These are phyloP conservation scores for Hirundo rustica DNA, from an alignment of 2,797 vertebrate species.

Conservation along the genomic window DNA sequence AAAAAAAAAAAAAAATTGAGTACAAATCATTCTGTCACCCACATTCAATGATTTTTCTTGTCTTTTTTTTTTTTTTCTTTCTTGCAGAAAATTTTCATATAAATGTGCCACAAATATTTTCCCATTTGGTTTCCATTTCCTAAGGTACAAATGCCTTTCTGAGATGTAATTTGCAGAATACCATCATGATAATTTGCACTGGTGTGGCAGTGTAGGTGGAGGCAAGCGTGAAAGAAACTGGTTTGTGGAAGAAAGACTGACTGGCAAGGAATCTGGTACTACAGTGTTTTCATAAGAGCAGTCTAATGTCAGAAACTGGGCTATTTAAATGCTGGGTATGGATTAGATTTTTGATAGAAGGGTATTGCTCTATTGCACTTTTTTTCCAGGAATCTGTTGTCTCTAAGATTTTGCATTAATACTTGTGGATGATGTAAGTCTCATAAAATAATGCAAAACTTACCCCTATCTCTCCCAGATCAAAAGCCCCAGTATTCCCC, in stretches of 20 bases:
- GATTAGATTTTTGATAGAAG: neutral
- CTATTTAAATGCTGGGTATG: neutral
- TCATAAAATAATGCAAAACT: neutral
- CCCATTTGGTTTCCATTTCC: neutral
- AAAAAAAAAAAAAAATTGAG: neutral
- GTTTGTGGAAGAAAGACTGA: neutral
- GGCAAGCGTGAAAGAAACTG: neutral
- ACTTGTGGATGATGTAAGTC: neutral
- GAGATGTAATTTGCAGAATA: neutral
- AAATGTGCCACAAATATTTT: neutral
- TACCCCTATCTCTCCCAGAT: neutral
- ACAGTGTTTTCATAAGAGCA: neutral
- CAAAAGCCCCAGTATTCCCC: neutral
- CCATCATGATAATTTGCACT: neutral
- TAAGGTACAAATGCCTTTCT: neutral
- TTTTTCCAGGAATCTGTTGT: neutral
- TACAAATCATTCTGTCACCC: neutral
- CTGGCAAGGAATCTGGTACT: neutral
- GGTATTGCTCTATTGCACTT: neutral
- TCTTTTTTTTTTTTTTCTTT: neutral
- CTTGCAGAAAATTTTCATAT: neutral
- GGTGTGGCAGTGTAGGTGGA: neutral
- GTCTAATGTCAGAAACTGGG: neutral
- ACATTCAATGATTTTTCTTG: neutral
- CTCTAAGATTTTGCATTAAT: neutral